phyloP scores from a whole-genome alignment of 2,113 vertebrate species.

The Lipophrys pholis region DNA sequence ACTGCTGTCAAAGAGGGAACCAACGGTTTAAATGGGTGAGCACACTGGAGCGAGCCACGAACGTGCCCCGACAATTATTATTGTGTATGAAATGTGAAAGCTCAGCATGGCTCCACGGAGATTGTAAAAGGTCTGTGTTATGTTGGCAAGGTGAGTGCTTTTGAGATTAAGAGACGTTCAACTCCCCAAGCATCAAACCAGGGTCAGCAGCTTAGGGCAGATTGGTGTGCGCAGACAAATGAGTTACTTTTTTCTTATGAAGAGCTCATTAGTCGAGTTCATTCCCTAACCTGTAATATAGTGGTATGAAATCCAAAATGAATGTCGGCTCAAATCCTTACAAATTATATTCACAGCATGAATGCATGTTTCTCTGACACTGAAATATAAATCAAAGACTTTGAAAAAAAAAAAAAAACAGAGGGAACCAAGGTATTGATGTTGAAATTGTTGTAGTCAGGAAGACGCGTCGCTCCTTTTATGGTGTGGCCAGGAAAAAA shows the following conservation, averaged over 20 bases:
- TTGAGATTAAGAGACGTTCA: slow-evolving; percentile 65
- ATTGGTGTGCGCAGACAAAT: slow-evolving; percentile 57
- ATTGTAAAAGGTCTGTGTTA: slow-evolving; percentile 24
- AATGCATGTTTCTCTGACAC: not conserved
- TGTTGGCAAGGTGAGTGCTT: slow-evolving; percentile 60
- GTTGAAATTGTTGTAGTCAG: not conserved
- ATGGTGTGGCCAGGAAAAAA: too few species aligned
- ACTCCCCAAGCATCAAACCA: slow-evolving; percentile 50
- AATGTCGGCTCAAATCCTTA: slow-evolving; percentile 35
- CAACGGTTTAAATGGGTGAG: slow-evolving; percentile 42
- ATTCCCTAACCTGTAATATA: slow-evolving; percentile 36
- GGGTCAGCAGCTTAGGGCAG: slow-evolving; percentile 59
- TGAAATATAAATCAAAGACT: slow-evolving; percentile 3
- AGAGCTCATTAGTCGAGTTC: slow-evolving; percentile 55
- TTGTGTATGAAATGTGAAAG: slow-evolving; percentile 26
- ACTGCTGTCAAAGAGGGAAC: slow-evolving; percentile 47
- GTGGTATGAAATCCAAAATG: slow-evolving; percentile 34
- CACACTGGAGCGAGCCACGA: slow-evolving; percentile 12
- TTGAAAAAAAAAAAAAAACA: not conserved
- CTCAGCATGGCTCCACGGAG: slow-evolving; percentile 27
- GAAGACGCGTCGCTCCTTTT: not conserved
- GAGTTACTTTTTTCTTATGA: slow-evolving; percentile 42
- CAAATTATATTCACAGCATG: slow-evolving; percentile 10
- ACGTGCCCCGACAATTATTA: slow-evolving; percentile 32
- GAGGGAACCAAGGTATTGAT: not conserved